Evolutionary conservation across 2,888 invertebrate species (phyloP).

Genomic region (Rotaria magnacalcarata): DNA sequence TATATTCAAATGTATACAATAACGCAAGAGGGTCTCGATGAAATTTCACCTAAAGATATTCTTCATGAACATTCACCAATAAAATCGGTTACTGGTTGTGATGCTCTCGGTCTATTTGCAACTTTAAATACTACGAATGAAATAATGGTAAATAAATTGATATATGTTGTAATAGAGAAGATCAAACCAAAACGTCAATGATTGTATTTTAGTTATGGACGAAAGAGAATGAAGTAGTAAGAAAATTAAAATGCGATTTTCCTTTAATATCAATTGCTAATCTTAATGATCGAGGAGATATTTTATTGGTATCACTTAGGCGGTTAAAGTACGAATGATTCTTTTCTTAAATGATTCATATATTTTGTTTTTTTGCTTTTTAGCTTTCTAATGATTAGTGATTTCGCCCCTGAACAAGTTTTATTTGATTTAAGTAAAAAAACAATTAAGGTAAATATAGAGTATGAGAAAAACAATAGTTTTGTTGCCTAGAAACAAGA

Average conservation of each 20-base stretch:
- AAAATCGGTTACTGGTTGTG: not conserved
- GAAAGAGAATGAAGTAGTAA: not conserved
- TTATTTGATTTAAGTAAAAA: constrained; percentile 3
- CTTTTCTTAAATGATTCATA: not conserved
- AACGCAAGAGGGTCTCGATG: not conserved
- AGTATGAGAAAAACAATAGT: too few species aligned
- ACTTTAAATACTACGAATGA: not conserved
- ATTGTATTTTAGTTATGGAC: not conserved
- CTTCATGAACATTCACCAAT: constrained; percentile 11
- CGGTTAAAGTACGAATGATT: not conserved
- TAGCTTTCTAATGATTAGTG: constrained; percentile 32
- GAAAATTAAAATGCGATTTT: constrained; percentile 10
- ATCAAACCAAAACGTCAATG: not conserved
- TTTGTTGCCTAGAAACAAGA: too few species aligned
- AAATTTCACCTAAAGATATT: constrained; percentile 10
- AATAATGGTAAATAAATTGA: not conserved
- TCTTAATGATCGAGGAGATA: constrained; percentile 21
- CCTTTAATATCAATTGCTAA: not conserved
- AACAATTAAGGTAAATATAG: not conserved
- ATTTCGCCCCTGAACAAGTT: constrained; percentile 20
- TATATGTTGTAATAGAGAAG: not conserved
- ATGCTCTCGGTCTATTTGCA: constrained; percentile 1
- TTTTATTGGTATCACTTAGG: not conserved
- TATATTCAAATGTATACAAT: not conserved
- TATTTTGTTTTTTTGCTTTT: not conserved